Evolutionary conservation across 2,113 vertebrate species (phyloP).

Genomic region (Conger conger): DNA sequence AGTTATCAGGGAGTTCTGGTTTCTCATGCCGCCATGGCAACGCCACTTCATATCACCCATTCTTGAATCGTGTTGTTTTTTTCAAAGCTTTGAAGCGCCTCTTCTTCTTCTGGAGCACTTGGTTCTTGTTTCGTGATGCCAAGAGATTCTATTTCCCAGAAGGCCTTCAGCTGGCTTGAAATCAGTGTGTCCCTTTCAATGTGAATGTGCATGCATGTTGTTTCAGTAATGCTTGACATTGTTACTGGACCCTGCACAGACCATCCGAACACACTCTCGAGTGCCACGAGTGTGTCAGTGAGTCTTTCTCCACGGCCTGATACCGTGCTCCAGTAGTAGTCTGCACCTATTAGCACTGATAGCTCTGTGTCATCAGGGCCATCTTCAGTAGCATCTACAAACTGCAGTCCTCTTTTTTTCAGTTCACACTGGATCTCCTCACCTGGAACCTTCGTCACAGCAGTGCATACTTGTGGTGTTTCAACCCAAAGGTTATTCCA

Average conservation of each 20-base stretch:
- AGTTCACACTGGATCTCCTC: constrained; percentile 10
- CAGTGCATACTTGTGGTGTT: constrained; percentile 26
- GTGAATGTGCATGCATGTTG: constrained; percentile 29
- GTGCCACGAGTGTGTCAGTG: constrained; percentile 2
- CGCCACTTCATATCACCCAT: too few species aligned
- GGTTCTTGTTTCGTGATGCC: constrained; percentile 12
- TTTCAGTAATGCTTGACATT: constrained; percentile 18
- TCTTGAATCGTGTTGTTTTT: too few species aligned
- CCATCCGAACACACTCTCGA: constrained; percentile 31
- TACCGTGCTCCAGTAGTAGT: constrained; percentile 28
- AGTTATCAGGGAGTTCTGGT: constrained; percentile 16
- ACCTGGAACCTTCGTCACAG: constrained; percentile 27
- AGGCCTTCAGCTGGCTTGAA: constrained; percentile 28
- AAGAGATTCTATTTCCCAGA: too few species aligned
- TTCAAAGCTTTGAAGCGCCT: constrained; percentile 32
- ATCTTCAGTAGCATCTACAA: constrained; percentile 3
- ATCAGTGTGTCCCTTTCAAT: constrained; percentile 18
- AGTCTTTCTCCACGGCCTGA: constrained; percentile 23
- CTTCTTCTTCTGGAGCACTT: background rate
- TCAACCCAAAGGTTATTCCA: constrained; percentile 6
- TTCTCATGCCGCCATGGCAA: constrained; percentile 27
- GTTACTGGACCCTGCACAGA: constrained; percentile 28
- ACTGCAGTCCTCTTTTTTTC: constrained; percentile 7
- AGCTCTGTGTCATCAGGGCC: constrained; percentile 2
- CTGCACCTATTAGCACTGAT: background rate